Percentiles rank a stretch among this genome's conserved stretches.
phyloP scores from a whole-genome alignment of 1,140 invertebrate genomes.

The Drosophila sucinea region DNA sequence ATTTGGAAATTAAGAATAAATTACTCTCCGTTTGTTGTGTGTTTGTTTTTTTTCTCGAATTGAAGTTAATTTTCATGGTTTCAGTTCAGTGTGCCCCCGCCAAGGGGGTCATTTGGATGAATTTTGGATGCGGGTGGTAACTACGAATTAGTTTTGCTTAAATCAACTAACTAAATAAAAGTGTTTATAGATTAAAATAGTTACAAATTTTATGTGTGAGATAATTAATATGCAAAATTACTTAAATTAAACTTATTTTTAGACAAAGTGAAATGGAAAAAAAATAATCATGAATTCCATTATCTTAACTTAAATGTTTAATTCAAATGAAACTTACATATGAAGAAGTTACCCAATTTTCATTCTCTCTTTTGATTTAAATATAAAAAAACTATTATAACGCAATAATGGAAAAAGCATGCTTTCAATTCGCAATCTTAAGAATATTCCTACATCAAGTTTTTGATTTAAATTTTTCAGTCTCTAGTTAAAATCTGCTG shows the following conservation, averaged over 20 bases:
- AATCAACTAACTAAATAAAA: background rate
- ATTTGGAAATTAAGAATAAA: background rate
- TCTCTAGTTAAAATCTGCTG: conserved; percentile 27
- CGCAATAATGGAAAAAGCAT: background rate
- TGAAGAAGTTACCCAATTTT: background rate
- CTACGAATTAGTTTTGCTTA: background rate
- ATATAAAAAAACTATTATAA: no score
- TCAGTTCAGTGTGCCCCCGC: background rate
- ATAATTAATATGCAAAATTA: background rate
- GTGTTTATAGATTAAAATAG: background rate
- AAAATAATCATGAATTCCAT: no score
- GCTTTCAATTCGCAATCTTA: background rate
- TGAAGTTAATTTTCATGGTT: background rate
- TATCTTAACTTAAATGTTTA: no score
- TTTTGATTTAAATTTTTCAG: conserved; percentile 41
- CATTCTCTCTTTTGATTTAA: background rate
- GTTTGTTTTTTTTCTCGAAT: no score
- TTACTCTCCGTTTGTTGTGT: background rate
- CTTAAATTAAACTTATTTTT: no score
- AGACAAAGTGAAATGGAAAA: no score
- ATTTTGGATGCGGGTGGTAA: background rate
- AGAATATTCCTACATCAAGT: background rate
- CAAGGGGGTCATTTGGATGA: background rate
- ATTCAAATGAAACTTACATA: no score
- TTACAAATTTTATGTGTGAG: no score